Percentiles rank a stretch among this genome's conserved stretches.
Conservation (phyloP, 2,888 invertebrate species). For the Hyppa rectilinea region DNA sequence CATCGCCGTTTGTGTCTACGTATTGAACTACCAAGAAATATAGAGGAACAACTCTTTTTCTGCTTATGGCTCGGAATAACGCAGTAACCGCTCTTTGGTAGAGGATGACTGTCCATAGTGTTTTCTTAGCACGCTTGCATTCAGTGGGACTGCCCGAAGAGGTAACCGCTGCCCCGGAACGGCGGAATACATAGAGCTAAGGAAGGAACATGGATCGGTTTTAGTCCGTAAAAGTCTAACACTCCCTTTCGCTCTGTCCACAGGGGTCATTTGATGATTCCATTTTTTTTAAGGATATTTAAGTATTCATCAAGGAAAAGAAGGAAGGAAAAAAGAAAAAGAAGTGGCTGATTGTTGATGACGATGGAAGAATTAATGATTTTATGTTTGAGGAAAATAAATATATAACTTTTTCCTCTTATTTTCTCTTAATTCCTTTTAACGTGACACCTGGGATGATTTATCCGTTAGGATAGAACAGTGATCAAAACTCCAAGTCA, state of each 20-base stretch:
- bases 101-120: too few relatives aligned
- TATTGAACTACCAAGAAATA: background rate
- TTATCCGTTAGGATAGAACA: background rate
- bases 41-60: background rate
- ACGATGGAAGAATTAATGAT: background rate
- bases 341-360: background rate
- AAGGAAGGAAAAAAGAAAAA: slow-evolving; percentile 2
- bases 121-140: background rate
- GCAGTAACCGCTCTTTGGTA: too few relatives aligned
- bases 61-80: background rate
- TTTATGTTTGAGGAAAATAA: slow-evolving; percentile 11
- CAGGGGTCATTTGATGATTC: too few relatives aligned
- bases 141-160: too few relatives aligned
- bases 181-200: too few relatives aligned
- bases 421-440: too few relatives aligned
- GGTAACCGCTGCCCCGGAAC: too few relatives aligned
- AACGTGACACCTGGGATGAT: background rate
- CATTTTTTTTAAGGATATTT: slow-evolving; percentile 12
- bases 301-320: slow-evolving; percentile 1
- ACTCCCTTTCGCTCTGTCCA: too few relatives aligned
- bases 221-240: too few relatives aligned
- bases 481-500: background rate
- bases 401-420: background rate
- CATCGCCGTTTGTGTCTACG: background rate
- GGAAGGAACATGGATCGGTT: too few relatives aligned